These are phyloP conservation scores for Macropodus opercularis DNA, from an alignment of 2,797 vertebrate species.

Conservation along the genomic window DNA sequence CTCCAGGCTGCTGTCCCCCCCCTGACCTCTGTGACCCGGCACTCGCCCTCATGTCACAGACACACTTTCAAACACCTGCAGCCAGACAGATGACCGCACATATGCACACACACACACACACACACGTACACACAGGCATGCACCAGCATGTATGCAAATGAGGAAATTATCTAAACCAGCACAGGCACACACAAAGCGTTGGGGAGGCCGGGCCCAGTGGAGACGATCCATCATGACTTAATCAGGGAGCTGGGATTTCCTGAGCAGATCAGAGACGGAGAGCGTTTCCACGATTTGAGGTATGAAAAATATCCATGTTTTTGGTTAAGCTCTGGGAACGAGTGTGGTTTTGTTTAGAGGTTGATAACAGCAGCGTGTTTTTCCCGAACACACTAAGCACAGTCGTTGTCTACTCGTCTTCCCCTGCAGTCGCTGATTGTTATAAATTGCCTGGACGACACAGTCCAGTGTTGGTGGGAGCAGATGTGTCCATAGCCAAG, in stretches of 20 bases:
- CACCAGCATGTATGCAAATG: slow-evolving; percentile 32
- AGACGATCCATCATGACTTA: slow-evolving; percentile 69
- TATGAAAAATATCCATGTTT: too few species aligned
- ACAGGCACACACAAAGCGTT: slow-evolving; percentile 23
- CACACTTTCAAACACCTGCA: slow-evolving; percentile 47
- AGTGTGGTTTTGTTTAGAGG: too few species aligned
- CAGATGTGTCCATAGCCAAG: too few species aligned
- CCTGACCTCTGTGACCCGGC: slow-evolving; percentile 69
- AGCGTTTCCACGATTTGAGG: too few species aligned
- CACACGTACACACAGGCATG: slow-evolving; percentile 23
- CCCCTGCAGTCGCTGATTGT: too few species aligned
- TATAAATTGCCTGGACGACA: too few species aligned
- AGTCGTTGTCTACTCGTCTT: too few species aligned
- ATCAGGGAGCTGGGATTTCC: slow-evolving; percentile 50
- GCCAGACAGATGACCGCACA: slow-evolving; percentile 37
- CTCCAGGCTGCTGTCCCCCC: slow-evolving; percentile 63
- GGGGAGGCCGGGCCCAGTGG: slow-evolving; percentile 38
- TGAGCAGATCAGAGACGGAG: slow-evolving; percentile 6
- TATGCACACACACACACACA: slow-evolving; percentile 16
- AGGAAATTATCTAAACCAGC: slow-evolving; percentile 26
- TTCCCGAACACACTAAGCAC: too few species aligned
- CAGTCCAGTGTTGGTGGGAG: too few species aligned
- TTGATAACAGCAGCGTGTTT: too few species aligned
- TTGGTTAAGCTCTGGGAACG: too few species aligned
- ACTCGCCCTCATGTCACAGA: slow-evolving; percentile 71